Base-by-base conservation (phyloP, 2,797 vertebrate species). In the Discoglossus pictus region DNA sequence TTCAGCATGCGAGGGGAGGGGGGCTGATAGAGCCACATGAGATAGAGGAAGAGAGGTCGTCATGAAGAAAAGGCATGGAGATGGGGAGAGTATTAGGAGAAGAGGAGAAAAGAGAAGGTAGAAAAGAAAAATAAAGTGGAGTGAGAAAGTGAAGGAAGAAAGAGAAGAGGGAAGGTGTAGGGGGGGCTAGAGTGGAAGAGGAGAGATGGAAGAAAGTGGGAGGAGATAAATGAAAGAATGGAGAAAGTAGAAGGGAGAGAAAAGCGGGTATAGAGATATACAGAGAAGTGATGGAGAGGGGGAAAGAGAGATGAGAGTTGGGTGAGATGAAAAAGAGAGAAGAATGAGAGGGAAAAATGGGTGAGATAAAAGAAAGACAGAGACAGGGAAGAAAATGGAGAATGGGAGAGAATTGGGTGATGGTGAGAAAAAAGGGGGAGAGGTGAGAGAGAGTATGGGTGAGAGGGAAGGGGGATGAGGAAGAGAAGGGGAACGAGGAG, bases 341-440 rank as follows among this genome's bases (percentile, higher is more conserved):
- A n/a, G 15, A 12, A 40, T 4, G 12, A 3, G 15, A n/a, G 12
- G 15, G 38, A 40, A 12, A 5, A n/a, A n/a, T 4, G 38, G 12
- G 15, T 4, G 38, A n/a, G 15, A n/a, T 9, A n/a, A 40, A n/a
- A n/a, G 15, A 12, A 40, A n/a, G 3, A n/a, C 3, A n/a, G 38
- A 12, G 12, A 12, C 10, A 12, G 38, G 15, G 4, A 13, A n/a
- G 15, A 9, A 16, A 21, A 6, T 4, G 6, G 54, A 3, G 15
- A 7, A 36, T 0, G 6, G 17, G 46, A 3, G 34, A 13, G 62
- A 9, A 15, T 47, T 0, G 0, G 1, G 31, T 51, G 40, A 2
- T 0, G 0, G 13, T 36, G 38, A 40, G 5, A 12, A 11, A 2
- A 0, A 25, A 51, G 34, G 6, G 10, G 7, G 0, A 40, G 47